Evolutionary conservation across 35 echinoderm and acorn worm genomes (phyloP).

Genomic region (Apostichopus californicus): DNA sequence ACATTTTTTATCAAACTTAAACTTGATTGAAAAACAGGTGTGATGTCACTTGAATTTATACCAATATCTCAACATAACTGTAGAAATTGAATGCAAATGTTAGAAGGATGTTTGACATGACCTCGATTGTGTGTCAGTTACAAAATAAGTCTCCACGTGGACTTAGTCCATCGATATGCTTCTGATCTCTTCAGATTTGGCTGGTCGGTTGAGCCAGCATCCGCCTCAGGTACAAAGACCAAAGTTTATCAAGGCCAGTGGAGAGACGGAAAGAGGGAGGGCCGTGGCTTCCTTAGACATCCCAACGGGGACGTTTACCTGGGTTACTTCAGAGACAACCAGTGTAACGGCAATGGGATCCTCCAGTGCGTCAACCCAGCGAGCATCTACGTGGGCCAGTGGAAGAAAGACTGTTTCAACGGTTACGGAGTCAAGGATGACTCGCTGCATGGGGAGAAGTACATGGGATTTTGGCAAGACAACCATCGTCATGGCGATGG

Average conservation of each 20-base stretch:
- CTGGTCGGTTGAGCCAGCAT: conserved; percentile 57
- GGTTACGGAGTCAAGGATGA: conserved; percentile 94
- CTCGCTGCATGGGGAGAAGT: conserved; percentile 85
- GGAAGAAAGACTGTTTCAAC: conserved; percentile 79
- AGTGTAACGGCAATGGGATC: conserved; percentile 80
- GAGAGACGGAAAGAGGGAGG: conserved; percentile 85
- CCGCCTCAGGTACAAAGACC: conserved; percentile 50
- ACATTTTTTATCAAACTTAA: no score
- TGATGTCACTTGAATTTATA: no score
- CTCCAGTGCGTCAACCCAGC: conserved; percentile 69
- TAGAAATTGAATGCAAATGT: no score
- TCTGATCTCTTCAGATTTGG: conserved; percentile 63
- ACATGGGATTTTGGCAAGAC: conserved; percentile 96
- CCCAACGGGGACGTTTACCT: conserved; percentile 91
- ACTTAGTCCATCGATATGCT: no score
- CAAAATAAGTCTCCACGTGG: no score
- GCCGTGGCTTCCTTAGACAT: conserved; percentile 78
- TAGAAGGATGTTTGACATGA: no score
- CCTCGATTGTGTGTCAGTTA: no score
- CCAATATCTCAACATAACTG: no score
- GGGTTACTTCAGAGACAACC: conserved; percentile 78
- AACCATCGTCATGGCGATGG: conserved; percentile 88
- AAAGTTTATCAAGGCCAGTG: conserved; percentile 92
- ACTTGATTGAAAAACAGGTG: no score
- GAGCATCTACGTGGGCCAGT: conserved; percentile 92